Percentiles rank a stretch among this genome's conserved stretches.
Evolutionary conservation across 2,888 invertebrate species (phyloP).

Genomic region (Plusia festucae): DNA sequence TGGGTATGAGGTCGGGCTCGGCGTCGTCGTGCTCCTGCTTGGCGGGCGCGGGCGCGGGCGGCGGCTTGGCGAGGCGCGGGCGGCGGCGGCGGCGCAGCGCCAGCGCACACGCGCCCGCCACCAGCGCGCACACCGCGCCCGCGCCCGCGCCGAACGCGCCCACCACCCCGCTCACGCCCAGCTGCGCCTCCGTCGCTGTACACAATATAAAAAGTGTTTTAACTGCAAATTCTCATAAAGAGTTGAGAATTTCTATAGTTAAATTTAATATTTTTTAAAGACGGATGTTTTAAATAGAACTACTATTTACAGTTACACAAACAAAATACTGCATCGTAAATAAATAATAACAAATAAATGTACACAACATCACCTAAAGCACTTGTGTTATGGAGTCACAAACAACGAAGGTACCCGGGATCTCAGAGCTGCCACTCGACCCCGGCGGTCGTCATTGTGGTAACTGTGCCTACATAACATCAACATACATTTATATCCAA

Average conservation of each 20-base stretch:
- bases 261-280: no score
- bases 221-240: no score
- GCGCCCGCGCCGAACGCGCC: constrained; percentile 74
- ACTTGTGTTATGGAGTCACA: no score
- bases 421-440: no score
- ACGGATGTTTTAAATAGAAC: no score
- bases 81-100: constrained; percentile 72
- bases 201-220: constrained; percentile 27
- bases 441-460: no score
- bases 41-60: constrained; percentile 61
- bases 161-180: constrained; percentile 77
- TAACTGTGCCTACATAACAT: background rate
- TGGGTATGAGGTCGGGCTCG: constrained; percentile 85
- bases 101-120: constrained; percentile 74
- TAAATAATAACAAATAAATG: no score
- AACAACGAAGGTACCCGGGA: no score
- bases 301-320: no score
- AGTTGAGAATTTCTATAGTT: no score
- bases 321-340: no score
- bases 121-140: constrained; percentile 73
- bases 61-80: constrained; percentile 64
- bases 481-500: background rate
- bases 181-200: constrained; percentile 75
- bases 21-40: constrained; percentile 78
- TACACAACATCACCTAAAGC: no score